Percentiles rank a stretch among this genome's conserved stretches.
These are phyloP conservation scores for Dromius quadrimaculatus DNA, from an alignment of 2,888 invertebrate species.

Conservation along the genomic window DNA sequence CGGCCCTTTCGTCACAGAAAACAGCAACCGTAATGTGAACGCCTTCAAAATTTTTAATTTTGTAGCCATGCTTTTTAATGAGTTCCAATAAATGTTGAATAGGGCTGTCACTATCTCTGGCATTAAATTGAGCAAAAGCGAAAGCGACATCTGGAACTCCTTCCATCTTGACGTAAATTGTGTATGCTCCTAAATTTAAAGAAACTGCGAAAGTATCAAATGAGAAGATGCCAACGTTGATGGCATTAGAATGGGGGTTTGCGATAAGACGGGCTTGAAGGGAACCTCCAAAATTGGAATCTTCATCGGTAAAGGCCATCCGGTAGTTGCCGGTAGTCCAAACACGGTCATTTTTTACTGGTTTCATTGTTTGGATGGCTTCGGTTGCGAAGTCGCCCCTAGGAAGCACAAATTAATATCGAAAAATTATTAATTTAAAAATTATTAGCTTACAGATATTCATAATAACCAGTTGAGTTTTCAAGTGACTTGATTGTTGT, in stretches of 20 bases:
- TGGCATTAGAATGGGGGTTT: slow-evolving; percentile 17
- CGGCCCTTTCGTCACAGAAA: slow-evolving; percentile 1
- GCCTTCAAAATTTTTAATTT: slow-evolving; percentile 10
- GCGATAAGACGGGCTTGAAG: slow-evolving; percentile 31
- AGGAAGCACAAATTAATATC: background rate
- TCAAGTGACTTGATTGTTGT: slow-evolving; percentile 24
- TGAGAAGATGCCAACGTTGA: background rate
- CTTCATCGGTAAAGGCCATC: slow-evolving; percentile 20
- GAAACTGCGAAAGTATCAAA: slow-evolving; percentile 13
- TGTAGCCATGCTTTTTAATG: slow-evolving; percentile 15
- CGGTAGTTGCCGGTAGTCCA: slow-evolving; percentile 26
- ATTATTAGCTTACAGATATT: slow-evolving; percentile 15
- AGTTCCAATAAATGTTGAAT: slow-evolving; percentile 1
- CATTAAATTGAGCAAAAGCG: background rate
- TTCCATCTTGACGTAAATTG: slow-evolving; percentile 16
- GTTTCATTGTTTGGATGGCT: slow-evolving; percentile 25
- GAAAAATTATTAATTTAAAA: background rate
- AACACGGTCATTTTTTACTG: background rate
- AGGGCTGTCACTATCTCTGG: background rate
- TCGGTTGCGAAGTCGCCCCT: slow-evolving; percentile 12
- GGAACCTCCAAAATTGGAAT: slow-evolving; percentile 13
- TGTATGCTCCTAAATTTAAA: slow-evolving; percentile 6
- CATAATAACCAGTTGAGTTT: slow-evolving; percentile 19
- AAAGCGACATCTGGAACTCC: slow-evolving; percentile 22
- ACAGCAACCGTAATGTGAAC: slow-evolving; percentile 9